A percentile compares a stretch with the other conserved stretches of the same genome.
Conservation (phyloP, 2,888 invertebrate genomes). For the Chaitophorus viminalis region DNA sequence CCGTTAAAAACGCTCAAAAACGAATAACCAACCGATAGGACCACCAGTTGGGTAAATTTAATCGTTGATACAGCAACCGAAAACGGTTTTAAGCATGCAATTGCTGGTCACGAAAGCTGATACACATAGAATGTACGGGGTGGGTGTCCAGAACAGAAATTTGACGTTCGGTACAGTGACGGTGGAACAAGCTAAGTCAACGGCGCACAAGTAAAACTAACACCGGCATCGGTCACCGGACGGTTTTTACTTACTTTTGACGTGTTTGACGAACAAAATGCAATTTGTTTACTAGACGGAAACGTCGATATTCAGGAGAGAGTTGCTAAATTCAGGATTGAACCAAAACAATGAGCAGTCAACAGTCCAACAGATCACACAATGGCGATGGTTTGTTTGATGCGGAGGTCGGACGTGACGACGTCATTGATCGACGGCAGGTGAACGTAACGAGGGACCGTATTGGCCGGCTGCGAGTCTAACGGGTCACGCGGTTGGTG, state of each 20-base stretch:
- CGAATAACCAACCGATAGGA: too few relatives aligned
- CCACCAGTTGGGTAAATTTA: too few relatives aligned
- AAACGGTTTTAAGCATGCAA: not conserved
- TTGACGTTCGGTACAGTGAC: too few relatives aligned
- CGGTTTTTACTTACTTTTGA: not conserved
- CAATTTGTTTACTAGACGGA: not conserved
- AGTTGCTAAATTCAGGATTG: not conserved
- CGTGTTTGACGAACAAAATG: not conserved
- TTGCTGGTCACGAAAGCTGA: not conserved
- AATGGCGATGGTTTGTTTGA: constrained; percentile 52
- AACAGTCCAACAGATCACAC: not conserved
- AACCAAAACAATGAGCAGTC: not conserved
- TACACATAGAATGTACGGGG: not conserved
- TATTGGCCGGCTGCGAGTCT: not conserved
- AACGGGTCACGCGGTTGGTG: constrained; percentile 25
- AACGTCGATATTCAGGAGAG: not conserved
- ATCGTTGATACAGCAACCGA: not conserved
- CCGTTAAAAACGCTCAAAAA: too few relatives aligned
- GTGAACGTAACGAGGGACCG: not conserved
- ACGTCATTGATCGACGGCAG: constrained; percentile 33
- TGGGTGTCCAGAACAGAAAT: too few relatives aligned
- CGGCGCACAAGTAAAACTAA: not conserved
- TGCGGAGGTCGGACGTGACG: not conserved
- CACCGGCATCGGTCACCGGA: not conserved
- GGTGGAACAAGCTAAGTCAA: not conserved